Base-by-base conservation (phyloP, 1,140 invertebrate genomes). In the Mamestra configurata region DNA sequence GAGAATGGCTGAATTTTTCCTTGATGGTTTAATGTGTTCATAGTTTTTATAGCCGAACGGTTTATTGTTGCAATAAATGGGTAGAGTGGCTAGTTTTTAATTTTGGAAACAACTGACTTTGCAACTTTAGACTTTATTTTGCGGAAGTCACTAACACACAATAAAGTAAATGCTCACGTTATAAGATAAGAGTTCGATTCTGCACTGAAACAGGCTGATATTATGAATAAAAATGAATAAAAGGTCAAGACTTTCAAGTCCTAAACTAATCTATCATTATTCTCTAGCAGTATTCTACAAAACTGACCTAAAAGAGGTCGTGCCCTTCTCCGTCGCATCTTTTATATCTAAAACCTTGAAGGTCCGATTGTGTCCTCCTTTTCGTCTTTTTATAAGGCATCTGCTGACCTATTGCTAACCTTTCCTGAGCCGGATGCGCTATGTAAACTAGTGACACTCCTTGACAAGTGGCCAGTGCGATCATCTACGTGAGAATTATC, bases 361-460 rank as follows among this genome's bases (percentile, higher is more conserved):
- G n/a, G 59, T 40, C 35, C 31, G 18, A 20, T n/a, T 40, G 4
- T 64, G 35, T 40, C 35, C 59, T 64, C 18, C 53, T 64, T 64
- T 64, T 64, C n/a, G 10, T 11, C 31, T 64, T 64, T 64, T 64
- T 40, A 64, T 64, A 40, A 20, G 59, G 59, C 59, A 64, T 64
- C 59, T 20, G 31, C n/a, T 64, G 59, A 40, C 59, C 59, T 64
- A 64, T 64, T n/a, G 59, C 59, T 64, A 64, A 64, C 59, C 59
- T 64, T 64, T 64, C 20, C 10, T 20, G 35, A 64, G 18, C 59
- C 59, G 59, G 59, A 64, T 64, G 8, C 59, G 15, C 27, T 64
- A 40, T 64, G 31, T 64, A 64, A 64, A 64, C 59, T 64, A 64
- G 35, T 40, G 59, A 64, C 59, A 64, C 59, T 64, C 59, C 59